A percentile compares a stretch with the other conserved stretches of the same genome.
Conservation (phyloP, 2,113 vertebrate genomes). For the Sebastes schlegelii region DNA sequence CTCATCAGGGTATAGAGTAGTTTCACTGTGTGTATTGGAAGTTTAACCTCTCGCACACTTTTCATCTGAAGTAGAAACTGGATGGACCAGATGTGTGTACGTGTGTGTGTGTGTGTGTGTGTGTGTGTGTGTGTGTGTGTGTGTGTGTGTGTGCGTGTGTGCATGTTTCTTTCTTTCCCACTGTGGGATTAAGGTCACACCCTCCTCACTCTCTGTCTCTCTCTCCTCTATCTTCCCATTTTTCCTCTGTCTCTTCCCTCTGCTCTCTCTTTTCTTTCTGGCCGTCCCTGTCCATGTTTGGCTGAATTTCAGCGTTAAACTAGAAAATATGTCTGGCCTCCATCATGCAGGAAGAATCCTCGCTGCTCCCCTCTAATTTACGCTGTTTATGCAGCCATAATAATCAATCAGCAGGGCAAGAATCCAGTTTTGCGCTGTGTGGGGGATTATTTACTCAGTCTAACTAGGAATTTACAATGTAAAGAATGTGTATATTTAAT, state of each 20-base stretch:
- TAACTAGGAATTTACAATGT: slow-evolving; percentile 11
- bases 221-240: not conserved
- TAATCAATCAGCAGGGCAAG: slow-evolving; percentile 28
- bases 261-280: slow-evolving; percentile 6
- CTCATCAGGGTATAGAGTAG: not conserved
- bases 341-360: slow-evolving; percentile 8
- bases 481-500: slow-evolving; percentile 21
- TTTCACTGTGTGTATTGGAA: not conserved
- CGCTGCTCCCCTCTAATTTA: slow-evolving; percentile 7
- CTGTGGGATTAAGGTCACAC: slow-evolving; percentile 70
- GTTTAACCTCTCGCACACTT: slow-evolving; percentile 40
- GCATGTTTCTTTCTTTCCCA: slow-evolving; percentile 32
- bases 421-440: not conserved
- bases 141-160: not conserved
- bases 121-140: not conserved
- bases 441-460: slow-evolving; percentile 21
- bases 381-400: slow-evolving; percentile 19
- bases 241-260: slow-evolving; percentile 4
- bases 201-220: slow-evolving; percentile 38
- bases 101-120: not conserved
- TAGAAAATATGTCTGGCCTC: slow-evolving; percentile 18
- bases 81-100: slow-evolving; percentile 65
- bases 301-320: slow-evolving; percentile 20
- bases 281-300: slow-evolving; percentile 3
- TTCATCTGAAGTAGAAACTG: slow-evolving; percentile 62